phyloP scores from a whole-genome alignment of 1,140 invertebrate genomes.

The Liolophura sinensis region DNA sequence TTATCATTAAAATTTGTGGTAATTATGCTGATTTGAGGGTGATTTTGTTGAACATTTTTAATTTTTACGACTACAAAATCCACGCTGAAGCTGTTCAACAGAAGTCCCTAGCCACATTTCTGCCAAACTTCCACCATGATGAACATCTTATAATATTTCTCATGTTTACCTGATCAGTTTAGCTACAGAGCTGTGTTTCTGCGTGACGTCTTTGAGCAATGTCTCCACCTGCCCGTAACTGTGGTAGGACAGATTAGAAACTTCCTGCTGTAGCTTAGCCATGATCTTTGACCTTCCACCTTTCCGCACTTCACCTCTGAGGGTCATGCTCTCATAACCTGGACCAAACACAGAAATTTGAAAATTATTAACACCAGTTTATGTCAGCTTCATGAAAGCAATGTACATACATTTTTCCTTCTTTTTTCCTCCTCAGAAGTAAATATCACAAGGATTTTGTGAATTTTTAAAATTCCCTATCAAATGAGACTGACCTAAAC shows the following conservation, averaged over 20 bases:
- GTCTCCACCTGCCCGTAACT: conserved; percentile 83
- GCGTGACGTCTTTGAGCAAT: conserved; percentile 78
- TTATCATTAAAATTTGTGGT: too few relatives aligned
- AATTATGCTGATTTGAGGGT: too few relatives aligned
- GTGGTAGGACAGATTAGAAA: conserved; percentile 67
- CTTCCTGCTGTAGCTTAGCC: conserved; percentile 28
- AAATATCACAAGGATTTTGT: too few relatives aligned
- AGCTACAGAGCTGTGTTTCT: conserved; percentile 69
- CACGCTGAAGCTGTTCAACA: too few relatives aligned
- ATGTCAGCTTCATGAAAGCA: too few relatives aligned
- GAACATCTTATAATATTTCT: background rate
- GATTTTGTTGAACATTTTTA: too few relatives aligned
- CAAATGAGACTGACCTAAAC: background rate
- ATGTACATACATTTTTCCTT: background rate
- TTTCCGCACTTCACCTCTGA: conserved; percentile 24
- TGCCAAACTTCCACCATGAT: too few relatives aligned
- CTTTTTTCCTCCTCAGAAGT: background rate
- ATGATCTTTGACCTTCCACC: conserved; percentile 15
- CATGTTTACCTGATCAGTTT: conserved; percentile 20
- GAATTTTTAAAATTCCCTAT: background rate
- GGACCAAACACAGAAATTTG: background rate
- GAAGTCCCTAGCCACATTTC: too few relatives aligned
- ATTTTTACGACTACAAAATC: too few relatives aligned
- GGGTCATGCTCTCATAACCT: conserved; percentile 38
- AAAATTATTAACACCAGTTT: conserved; percentile 2